Percentiles rank a stretch among this genome's conserved stretches.
phyloP scores from a whole-genome alignment of 53 echinoderm and acorn worm species.

The Patiria pectinifera region DNA sequence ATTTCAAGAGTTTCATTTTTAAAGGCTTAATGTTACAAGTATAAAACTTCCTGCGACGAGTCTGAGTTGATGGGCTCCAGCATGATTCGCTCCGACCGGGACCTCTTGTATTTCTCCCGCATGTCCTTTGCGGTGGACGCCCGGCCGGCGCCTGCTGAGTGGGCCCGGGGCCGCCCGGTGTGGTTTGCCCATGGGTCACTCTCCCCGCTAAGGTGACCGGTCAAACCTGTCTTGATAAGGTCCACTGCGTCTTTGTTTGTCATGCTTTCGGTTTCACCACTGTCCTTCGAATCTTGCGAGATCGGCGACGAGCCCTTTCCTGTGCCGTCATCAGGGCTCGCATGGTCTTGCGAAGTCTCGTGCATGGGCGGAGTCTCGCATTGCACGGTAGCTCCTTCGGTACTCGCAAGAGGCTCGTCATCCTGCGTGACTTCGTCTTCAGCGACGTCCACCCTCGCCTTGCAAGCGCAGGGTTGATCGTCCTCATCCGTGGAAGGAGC shows the following conservation, averaged over 20 bases:
- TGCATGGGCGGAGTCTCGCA: background rate
- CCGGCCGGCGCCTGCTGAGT: conserved; percentile 37
- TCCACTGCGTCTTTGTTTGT: background rate
- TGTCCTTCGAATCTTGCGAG: background rate
- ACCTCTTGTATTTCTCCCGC: conserved; percentile 68
- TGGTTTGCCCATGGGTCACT: conserved; percentile 20
- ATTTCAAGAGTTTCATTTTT: background rate
- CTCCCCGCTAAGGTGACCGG: background rate
- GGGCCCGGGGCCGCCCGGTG: conserved; percentile 22
- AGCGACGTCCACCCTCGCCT: background rate
- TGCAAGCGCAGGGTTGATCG: background rate
- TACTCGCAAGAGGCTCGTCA: background rate
- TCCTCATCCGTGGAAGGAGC: background rate
- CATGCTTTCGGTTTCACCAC: background rate
- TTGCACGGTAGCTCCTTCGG: background rate
- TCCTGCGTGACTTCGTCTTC: background rate
- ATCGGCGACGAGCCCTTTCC: background rate
- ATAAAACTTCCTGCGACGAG: conserved; percentile 45
- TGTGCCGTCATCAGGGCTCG: background rate
- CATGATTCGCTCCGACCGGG: conserved; percentile 55
- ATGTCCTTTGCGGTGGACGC: conserved; percentile 72
- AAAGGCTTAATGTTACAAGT: conserved; percentile 23
- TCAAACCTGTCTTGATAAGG: background rate
- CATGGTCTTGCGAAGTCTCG: background rate
- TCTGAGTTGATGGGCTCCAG: conserved; percentile 48